phyloP scores from a whole-genome alignment of 1,140 invertebrate species.

The Chelonus insularis region DNA sequence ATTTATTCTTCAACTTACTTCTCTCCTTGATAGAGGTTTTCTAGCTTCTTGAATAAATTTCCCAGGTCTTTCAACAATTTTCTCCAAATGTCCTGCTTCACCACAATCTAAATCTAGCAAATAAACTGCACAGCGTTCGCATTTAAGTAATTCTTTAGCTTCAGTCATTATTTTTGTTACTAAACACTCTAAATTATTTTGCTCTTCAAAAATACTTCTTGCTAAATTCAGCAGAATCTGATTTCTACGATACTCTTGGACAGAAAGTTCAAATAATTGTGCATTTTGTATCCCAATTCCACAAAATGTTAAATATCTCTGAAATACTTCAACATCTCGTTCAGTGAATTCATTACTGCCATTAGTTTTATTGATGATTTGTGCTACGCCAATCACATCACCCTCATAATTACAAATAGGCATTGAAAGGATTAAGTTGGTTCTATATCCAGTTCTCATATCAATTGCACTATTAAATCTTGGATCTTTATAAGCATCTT shows the following conservation, averaged over 20 bases:
- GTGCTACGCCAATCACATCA: slow-evolving; percentile 94
- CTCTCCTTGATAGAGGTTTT: slow-evolving; percentile 69
- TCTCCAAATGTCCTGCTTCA: slow-evolving; percentile 82
- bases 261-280: slow-evolving; percentile 92
- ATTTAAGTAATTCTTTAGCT: slow-evolving; percentile 88
- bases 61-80: slow-evolving; percentile 76
- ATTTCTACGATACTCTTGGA: slow-evolving; percentile 90
- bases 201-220: slow-evolving; percentile 60
- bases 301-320: slow-evolving; percentile 91
- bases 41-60: slow-evolving; percentile 61
- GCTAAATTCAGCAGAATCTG: slow-evolving; percentile 66
- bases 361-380: slow-evolving; percentile 96
- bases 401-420: slow-evolving; percentile 95
- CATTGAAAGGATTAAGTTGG: slow-evolving; percentile 88
- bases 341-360: slow-evolving; percentile 83
- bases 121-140: slow-evolving; percentile 89
- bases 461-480: slow-evolving; percentile 92
- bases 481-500: slow-evolving; percentile 83
- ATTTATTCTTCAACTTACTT: slow-evolving; percentile 61
- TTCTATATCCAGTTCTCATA: slow-evolving; percentile 88
- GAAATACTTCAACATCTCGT: slow-evolving; percentile 85
- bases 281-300: slow-evolving; percentile 97
- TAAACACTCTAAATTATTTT: slow-evolving; percentile 89
- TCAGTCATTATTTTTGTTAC: slow-evolving; percentile 97
- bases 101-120: slow-evolving; percentile 83